These are phyloP conservation scores for Spatula clypeata DNA, from an alignment of 2,797 vertebrate genomes.

Conservation along the genomic window DNA sequence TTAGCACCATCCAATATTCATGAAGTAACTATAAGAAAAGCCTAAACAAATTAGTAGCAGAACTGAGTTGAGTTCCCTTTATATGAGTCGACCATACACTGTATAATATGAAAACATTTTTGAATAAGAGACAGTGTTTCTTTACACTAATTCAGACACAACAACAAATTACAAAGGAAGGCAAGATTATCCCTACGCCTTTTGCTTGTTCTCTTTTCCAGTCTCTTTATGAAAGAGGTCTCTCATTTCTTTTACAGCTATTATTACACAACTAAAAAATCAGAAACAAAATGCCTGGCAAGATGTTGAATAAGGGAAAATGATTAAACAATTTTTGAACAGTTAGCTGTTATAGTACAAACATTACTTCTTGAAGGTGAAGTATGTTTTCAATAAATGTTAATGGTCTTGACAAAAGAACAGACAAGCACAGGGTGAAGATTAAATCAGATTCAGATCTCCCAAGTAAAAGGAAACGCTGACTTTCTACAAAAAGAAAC, in stretches of 20 bases:
- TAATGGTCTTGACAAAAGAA: neutral
- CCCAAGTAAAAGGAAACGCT: neutral
- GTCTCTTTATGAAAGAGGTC: neutral
- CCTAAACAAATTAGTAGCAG: neutral
- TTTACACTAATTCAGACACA: neutral
- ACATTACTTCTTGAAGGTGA: neutral
- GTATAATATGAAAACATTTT: neutral
- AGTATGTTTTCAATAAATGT: neutral
- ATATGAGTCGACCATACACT: neutral
- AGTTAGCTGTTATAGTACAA: neutral
- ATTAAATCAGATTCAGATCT: neutral
- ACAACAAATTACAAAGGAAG: neutral
- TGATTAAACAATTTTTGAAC: neutral
- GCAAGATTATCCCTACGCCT: neutral
- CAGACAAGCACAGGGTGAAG: neutral
- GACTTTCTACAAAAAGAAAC: neutral
- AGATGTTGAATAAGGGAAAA: neutral
- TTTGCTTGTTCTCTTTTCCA: neutral
- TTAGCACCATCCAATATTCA: slow-evolving; percentile 98
- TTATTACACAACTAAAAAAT: neutral
- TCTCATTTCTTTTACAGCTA: neutral
- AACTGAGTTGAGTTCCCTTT: neutral
- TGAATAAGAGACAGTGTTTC: neutral
- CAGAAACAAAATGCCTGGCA: neutral
- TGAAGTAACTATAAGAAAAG: slow-evolving; percentile 90